Evolutionary conservation across 2,113 vertebrate genomes (phyloP).

Genomic region (Gymnobelideus leadbeateri): DNA sequence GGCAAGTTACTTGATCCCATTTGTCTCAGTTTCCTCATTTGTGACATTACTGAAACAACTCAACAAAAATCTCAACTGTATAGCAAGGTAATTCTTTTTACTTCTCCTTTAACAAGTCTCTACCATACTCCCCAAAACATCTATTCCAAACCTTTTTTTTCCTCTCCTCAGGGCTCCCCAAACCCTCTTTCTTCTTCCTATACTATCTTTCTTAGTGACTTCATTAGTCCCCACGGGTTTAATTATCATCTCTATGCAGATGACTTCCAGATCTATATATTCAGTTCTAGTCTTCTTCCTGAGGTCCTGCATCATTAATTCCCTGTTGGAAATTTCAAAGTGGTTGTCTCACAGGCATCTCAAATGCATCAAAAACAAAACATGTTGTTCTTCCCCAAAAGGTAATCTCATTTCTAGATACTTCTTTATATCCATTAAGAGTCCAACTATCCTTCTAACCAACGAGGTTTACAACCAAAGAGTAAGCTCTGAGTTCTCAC

Average conservation of each 20-base stretch:
- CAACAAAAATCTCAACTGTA: no score
- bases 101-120: neutral
- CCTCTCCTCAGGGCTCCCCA: neutral
- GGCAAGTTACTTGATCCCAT: no score
- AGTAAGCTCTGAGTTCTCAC: neutral
- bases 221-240: no score
- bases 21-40: no score
- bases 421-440: neutral
- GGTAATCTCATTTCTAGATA: neutral
- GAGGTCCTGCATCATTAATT: neutral
- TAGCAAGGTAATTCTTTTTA: no score
- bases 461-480: neutral
- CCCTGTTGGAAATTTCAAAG: neutral
- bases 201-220: neutral
- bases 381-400: neutral
- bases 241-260: neutral
- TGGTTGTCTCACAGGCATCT: neutral
- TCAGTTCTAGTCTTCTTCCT: neutral
- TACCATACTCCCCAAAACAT: neutral
- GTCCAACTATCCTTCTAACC: neutral
- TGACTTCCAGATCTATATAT: neutral
- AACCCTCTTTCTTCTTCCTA: neutral
- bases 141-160: neutral
- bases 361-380: neutral
- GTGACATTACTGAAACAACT: no score